These are phyloP conservation scores for Zaprionus davidi DNA, from an alignment of 1,140 invertebrate species.

Conservation along the genomic window DNA sequence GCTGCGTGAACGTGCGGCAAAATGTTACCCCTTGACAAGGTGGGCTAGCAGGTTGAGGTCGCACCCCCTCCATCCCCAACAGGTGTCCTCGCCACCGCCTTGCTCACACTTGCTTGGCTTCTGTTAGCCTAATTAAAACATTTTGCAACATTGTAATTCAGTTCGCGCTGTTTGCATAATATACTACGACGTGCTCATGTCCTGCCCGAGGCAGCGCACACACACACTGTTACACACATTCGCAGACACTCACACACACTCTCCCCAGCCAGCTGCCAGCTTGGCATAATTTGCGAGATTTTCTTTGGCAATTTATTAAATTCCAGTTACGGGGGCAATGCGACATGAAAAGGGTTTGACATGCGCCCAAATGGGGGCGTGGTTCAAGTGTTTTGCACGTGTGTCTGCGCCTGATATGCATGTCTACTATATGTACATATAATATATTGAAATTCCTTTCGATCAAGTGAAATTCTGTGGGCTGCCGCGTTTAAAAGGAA, in stretches of 20 bases:
- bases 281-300: conserved; percentile 55
- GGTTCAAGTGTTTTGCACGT: conserved; percentile 34
- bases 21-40: conserved; percentile 22
- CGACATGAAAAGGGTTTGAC: conserved; percentile 79
- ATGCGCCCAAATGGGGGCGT: conserved; percentile 31
- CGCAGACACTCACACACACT: neutral
- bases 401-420: conserved; percentile 14
- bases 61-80: neutral
- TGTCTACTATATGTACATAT: neutral
- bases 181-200: conserved; percentile 2
- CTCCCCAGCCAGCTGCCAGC: conserved; percentile 18
- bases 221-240: neutral
- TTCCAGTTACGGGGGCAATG: conserved; percentile 18
- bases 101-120: conserved; percentile 17
- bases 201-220: neutral
- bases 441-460: conserved; percentile 59
- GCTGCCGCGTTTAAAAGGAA: neutral
- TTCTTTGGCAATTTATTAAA: conserved; percentile 48
- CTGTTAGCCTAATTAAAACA: conserved; percentile 73
- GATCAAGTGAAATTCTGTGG: conserved; percentile 29
- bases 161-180: conserved; percentile 39
- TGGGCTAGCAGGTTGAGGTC: neutral
- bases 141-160: conserved; percentile 53
- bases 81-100: neutral
- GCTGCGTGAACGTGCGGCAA: conserved; percentile 41